phyloP scores from a whole-genome alignment of 2,113 vertebrate genomes.

The Cervus canadensis region DNA sequence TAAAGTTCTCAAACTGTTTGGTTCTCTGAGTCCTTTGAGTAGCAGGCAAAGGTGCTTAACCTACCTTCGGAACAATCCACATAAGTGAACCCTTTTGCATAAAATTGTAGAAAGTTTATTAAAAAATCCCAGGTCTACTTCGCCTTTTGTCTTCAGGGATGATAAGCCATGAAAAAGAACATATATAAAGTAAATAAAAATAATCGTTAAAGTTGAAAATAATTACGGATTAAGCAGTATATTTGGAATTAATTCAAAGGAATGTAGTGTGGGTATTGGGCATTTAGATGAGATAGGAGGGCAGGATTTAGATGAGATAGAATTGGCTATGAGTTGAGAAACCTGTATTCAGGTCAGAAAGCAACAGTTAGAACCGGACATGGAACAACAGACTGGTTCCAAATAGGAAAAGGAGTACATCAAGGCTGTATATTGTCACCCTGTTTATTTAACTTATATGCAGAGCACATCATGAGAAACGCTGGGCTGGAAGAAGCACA shows the following conservation, averaged over 20 bases:
- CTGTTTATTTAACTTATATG: too few species aligned
- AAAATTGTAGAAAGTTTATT: neutral
- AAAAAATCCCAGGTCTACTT: neutral
- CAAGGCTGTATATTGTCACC: too few species aligned
- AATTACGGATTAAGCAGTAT: neutral
- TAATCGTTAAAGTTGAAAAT: neutral
- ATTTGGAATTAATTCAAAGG: conserved; percentile 6
- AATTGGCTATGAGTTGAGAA: neutral
- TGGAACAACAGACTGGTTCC: too few species aligned
- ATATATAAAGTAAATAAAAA: conserved; percentile 22
- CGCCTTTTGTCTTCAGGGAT: neutral
- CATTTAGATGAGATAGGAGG: neutral
- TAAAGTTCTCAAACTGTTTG: conserved; percentile 10
- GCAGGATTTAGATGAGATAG: neutral
- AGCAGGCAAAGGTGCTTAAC: neutral
- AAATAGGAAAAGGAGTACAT: too few species aligned
- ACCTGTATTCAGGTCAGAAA: too few species aligned
- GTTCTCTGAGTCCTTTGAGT: neutral
- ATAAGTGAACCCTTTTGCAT: neutral
- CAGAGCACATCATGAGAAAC: too few species aligned
- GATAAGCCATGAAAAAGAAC: neutral
- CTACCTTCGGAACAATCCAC: neutral
- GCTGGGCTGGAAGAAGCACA: too few species aligned
- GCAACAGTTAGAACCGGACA: too few species aligned
- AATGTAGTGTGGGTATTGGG: neutral